Evolutionary conservation across 2,113 vertebrate genomes (phyloP).

Genomic region (Pelecanoides urinatrix): DNA sequence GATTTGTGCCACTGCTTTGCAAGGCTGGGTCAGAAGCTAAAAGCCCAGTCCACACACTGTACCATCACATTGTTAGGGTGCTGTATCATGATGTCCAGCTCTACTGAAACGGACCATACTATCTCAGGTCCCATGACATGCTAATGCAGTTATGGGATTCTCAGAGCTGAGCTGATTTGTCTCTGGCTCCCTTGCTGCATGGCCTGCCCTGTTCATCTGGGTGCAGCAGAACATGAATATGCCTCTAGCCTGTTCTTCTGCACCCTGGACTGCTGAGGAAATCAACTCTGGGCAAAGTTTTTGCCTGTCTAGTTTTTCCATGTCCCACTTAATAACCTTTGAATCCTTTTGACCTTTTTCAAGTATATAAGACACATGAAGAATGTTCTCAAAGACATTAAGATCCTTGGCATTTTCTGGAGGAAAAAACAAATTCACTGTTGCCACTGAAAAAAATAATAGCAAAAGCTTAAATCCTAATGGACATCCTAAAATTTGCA

Average conservation of each 20-base stretch:
- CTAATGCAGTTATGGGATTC: not conserved
- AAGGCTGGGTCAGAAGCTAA: not conserved
- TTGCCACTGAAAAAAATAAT: not conserved
- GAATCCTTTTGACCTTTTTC: not conserved
- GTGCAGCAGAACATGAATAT: not conserved
- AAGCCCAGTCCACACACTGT: not conserved
- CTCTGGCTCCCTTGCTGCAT: not conserved
- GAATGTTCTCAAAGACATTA: not conserved
- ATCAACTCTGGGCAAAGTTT: not conserved
- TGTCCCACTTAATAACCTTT: not conserved
- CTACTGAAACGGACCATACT: not conserved
- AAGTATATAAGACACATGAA: not conserved
- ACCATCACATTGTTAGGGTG: not conserved
- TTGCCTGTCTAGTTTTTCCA: not conserved
- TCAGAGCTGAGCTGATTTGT: not conserved
- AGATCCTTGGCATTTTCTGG: not conserved
- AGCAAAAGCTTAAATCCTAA: not conserved
- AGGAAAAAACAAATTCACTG: not conserved
- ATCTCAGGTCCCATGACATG: not conserved
- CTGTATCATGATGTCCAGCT: not conserved
- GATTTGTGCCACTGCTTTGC: not conserved
- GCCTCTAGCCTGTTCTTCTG: rapidly evolving
- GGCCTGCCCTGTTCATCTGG: not conserved
- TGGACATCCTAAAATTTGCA: not conserved
- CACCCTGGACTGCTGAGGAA: not conserved